Evolutionary conservation across 2,888 invertebrate genomes (phyloP).

Genomic region (Habroteleia sp.): DNA sequence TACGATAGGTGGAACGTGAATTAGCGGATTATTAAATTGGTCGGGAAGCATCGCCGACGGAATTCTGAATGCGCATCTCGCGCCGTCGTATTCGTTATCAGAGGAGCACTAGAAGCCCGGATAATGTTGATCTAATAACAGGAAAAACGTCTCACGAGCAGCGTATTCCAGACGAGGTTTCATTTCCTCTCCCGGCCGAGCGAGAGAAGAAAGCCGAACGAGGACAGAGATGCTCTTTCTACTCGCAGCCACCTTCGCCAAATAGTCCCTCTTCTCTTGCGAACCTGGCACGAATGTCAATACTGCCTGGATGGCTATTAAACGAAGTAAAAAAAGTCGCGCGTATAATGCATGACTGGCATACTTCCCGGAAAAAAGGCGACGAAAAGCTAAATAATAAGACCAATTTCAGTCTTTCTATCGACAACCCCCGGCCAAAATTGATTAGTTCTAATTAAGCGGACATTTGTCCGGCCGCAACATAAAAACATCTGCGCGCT

Average conservation of each 20-base stretch:
- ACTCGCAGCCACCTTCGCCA: conserved; percentile 51
- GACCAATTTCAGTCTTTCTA: conserved; percentile 13
- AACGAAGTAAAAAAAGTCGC: conserved; percentile 37
- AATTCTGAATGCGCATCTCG: conserved; percentile 54
- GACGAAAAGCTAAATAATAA: conserved; percentile 18
- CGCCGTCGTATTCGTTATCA: conserved; percentile 59
- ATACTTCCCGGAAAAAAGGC: conserved; percentile 6
- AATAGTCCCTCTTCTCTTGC: conserved; percentile 53
- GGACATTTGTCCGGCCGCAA: not conserved
- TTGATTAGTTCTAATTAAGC: conserved; percentile 21
- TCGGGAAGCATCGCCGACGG: conserved; percentile 54
- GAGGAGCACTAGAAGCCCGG: conserved; percentile 60
- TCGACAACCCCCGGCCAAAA: too few relatives aligned
- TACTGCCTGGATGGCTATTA: conserved; percentile 49
- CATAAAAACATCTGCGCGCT: not conserved
- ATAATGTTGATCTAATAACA: conserved; percentile 76
- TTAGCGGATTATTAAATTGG: conserved; percentile 61
- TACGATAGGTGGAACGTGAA: conserved; percentile 56
- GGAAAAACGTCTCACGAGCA: conserved; percentile 71
- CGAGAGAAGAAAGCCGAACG: conserved; percentile 59
- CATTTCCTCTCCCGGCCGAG: conserved; percentile 73
- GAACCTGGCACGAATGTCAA: conserved; percentile 59
- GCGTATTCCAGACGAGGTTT: conserved; percentile 73
- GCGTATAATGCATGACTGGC: conserved; percentile 52
- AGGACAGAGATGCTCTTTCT: conserved; percentile 51